Conservation (phyloP, 2,113 vertebrate species). For the Sceloporus tristichus region DNA sequence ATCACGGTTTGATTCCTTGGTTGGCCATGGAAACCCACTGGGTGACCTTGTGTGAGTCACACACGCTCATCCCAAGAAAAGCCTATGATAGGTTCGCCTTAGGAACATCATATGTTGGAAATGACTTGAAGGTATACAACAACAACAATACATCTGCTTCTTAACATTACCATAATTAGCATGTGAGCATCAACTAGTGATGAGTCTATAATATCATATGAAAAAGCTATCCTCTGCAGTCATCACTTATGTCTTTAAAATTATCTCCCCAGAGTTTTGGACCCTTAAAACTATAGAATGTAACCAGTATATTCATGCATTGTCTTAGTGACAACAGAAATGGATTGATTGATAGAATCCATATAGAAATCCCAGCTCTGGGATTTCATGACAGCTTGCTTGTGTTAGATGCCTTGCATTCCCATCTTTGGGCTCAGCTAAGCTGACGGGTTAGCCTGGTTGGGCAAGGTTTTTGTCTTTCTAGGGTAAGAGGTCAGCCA, state of each 20-base stretch:
- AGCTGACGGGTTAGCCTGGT: slow-evolving; percentile 26
- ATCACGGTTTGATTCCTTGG: no score
- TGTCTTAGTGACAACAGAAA: not conserved
- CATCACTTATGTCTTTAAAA: not conserved
- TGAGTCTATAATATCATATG: not conserved
- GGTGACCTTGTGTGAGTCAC: no score
- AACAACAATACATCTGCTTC: no score
- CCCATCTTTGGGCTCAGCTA: slow-evolving; percentile 11
- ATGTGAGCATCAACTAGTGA: not conserved
- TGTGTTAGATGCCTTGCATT: not conserved
- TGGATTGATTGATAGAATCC: not conserved
- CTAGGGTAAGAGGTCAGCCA: slow-evolving; percentile 38
- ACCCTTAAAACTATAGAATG: not conserved
- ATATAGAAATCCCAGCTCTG: no score
- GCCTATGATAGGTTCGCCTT: no score
- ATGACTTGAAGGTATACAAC: no score
- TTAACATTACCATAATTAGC: not conserved
- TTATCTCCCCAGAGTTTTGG: no score
- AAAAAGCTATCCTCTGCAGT: not conserved
- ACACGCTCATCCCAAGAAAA: no score
- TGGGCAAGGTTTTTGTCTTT: slow-evolving; percentile 49
- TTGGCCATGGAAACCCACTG: no score
- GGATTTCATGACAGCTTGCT: slow-evolving; percentile 31
- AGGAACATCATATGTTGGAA: no score
- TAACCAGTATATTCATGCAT: not conserved